Conservation (phyloP, 2,888 invertebrate genomes). For the Diarsia dahlii region DNA sequence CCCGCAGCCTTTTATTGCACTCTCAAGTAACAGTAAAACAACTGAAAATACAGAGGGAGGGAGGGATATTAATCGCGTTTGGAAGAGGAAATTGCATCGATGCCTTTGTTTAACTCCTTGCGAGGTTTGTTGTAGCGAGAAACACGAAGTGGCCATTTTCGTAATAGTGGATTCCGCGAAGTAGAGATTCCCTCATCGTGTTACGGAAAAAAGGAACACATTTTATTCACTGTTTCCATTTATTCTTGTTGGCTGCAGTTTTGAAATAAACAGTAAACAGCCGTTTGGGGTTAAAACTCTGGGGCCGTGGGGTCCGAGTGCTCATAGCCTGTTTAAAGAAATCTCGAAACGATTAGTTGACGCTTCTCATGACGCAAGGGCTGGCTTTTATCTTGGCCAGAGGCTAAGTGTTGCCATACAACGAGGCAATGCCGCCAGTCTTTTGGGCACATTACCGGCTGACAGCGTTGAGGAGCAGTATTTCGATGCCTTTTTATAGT, state of each 20-base stretch:
- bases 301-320: no score
- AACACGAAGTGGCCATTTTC: slow-evolving; percentile 19
- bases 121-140: background rate
- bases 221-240: slow-evolving; percentile 10
- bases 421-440: no score
- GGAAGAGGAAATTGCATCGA: slow-evolving; percentile 31
- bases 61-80: slow-evolving; percentile 23
- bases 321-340: no score
- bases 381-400: no score
- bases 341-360: no score
- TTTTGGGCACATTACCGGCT: no score
- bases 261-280: background rate
- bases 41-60: background rate
- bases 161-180: slow-evolving; percentile 18
- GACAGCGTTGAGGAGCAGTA: no score
- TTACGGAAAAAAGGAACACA: background rate
- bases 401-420: no score
- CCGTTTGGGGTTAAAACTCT: no score
- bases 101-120: slow-evolving; percentile 23
- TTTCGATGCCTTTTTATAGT: no score
- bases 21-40: slow-evolving; percentile 10
- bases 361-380: no score
- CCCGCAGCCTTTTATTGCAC: background rate
- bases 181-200: slow-evolving; percentile 13
- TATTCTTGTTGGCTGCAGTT: background rate